Evolutionary conservation across 1,140 invertebrate species (phyloP), one percentile per base, ranked within the genome.

Genomic region (Sycophaga agraensis): DNA sequence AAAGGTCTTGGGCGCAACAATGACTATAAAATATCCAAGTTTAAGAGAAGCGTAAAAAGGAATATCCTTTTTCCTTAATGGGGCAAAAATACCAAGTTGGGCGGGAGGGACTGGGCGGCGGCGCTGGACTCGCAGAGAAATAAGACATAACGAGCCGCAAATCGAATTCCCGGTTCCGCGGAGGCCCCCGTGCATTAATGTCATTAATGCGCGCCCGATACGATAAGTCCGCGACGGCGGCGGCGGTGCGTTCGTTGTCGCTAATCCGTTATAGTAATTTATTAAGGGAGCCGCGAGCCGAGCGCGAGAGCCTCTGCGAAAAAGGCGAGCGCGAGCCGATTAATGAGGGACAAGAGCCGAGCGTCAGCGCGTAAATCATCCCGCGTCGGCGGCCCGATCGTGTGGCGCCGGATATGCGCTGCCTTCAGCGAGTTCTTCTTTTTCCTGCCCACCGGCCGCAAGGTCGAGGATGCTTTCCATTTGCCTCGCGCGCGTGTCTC

Each of bases 181-280:
- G 9, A 19, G 1, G 24, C 19, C 45, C n/a, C 22, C 5, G 34
- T 58, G 28, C 45, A 49, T 49, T 58, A 58, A 58, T 48, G 56
- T 49, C 56, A 58, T 58, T 58, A 58, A 58, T 58, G 45, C 16
- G 56, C 19, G 22, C n/a, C 35, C 16, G 45, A 49, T 48, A 39
- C 55, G 55, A 48, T 58, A 58, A 49, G 56, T 40, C 45, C n/a
- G 16, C 6, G 22, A n/a, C 6, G 11, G 17, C n/a, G n/a, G n/a
- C n/a, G n/a, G n/a, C n/a, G n/a, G n/a, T n/a, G n/a, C n/a, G 6
- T 39, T 51, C 54, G 34, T 39, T 46, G 43, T 50, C 40, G 43
- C 61, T 58, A 58, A 53, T 63, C 42, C 61, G 28, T 51, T 53
- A 46, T 55, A n/a, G n/a, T n/a, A 53, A 63, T 59, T 42, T 59